A percentile compares a stretch with the other conserved stretches of the same genome.
Conservation (phyloP, 2,888 invertebrate genomes). For the Coronaproctus castanopsis region DNA sequence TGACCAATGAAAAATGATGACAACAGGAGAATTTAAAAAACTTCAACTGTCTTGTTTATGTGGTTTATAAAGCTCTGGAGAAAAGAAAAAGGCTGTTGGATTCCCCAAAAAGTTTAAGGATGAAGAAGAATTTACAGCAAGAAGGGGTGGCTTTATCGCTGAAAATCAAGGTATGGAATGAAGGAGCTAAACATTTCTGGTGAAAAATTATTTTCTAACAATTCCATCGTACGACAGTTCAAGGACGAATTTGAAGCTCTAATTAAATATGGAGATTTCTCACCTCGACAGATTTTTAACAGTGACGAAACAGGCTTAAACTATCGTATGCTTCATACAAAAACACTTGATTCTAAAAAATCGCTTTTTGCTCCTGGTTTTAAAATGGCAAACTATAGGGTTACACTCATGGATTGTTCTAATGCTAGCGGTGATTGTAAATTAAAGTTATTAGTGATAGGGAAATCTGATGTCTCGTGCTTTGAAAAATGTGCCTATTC, state of each 20-base stretch:
- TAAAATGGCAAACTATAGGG: conserved; percentile 20
- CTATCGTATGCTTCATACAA: conserved; percentile 19
- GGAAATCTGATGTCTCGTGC: conserved; percentile 20
- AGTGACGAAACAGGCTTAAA: conserved; percentile 21
- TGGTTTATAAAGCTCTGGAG: background rate
- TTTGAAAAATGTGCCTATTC: conserved; percentile 17
- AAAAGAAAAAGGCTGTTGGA: background rate
- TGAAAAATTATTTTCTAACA: conserved; percentile 15
- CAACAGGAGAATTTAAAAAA: no score
- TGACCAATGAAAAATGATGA: no score
- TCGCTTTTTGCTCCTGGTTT: conserved; percentile 19
- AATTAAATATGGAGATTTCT: conserved; percentile 9
- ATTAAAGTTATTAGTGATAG: conserved; percentile 20
- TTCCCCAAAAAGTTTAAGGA: background rate
- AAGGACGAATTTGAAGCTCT: conserved; percentile 15
- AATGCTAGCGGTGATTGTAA: conserved; percentile 20
- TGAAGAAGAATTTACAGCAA: conserved; percentile 3
- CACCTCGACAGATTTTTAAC: conserved; percentile 19
- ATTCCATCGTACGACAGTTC: conserved; percentile 14
- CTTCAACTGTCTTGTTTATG: no score
- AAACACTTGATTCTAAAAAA: conserved; percentile 18
- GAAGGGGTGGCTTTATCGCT: conserved; percentile 20
- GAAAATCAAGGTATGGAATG: conserved; percentile 20
- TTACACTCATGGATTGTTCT: conserved; percentile 20
- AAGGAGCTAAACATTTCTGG: conserved; percentile 16